phyloP scores from a whole-genome alignment of 2,888 invertebrate species.

The Griposia aprilina region DNA sequence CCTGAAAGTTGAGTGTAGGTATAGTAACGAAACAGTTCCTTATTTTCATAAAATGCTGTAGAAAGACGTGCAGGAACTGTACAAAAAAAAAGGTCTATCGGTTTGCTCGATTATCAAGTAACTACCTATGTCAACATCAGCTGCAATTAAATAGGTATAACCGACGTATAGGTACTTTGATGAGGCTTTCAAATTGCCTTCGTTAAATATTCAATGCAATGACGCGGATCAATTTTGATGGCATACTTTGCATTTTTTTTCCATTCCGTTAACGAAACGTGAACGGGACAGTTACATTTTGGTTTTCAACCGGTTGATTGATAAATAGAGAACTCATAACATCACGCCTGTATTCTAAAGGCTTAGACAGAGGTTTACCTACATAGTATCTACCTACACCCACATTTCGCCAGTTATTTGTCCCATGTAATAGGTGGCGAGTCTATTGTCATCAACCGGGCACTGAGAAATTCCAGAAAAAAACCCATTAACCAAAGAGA shows the following conservation, averaged over 20 bases:
- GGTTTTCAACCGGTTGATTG: background rate
- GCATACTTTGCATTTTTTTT: background rate
- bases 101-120: background rate
- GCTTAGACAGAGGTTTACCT: background rate
- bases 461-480: background rate
- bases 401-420: background rate
- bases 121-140: background rate
- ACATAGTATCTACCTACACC: no score
- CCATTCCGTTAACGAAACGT: background rate
- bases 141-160: no score
- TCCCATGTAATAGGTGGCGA: no score
- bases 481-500: background rate
- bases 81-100: no score
- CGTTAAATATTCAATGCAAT: slow-evolving; percentile 10
- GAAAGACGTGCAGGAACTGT: background rate
- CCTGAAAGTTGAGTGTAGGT: background rate
- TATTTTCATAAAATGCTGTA: no score
- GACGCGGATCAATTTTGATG: background rate
- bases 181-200: slow-evolving; percentile 1
- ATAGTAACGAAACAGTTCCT: background rate
- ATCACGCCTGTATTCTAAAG: background rate
- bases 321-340: background rate
- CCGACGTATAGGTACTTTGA: background rate
- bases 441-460: background rate
- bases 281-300: background rate